Base-by-base conservation (phyloP, 2,888 invertebrate species). In the Ichneumoninae sp. region DNA sequence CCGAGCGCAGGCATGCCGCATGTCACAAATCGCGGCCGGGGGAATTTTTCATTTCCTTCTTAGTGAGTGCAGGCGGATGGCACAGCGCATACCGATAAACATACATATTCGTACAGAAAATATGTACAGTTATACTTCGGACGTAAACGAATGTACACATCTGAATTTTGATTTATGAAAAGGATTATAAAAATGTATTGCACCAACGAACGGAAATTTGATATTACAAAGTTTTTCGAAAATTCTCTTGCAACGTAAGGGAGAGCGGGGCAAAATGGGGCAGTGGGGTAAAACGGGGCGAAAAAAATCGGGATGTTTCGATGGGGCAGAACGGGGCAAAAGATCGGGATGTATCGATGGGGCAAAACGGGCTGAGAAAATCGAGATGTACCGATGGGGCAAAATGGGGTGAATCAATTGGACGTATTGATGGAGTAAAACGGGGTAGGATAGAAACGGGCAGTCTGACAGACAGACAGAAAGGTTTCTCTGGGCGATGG, bases 41-140 rank as follows among this genome's bases (percentile, higher is more conserved):
- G 78, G 78, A 82, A 82, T 82, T 82, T 82, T 82, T 82, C 82
- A 82, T 82, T 82, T 82, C 82, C 82, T 82, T 65, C 80, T 57
- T 68, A 57, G 71, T 33, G 54, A 30, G 36, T 36, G 60, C 30
- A 30, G 40, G 47, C 26, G 47, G 40, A 13, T 44, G 22, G 16
- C 33, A 44, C 19, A 16, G 4, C 22, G n/a, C 36, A 65, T 47
- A 70, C 16, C 19, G 13, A 44, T 68, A 68, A 13, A 44, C 40
- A 22, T 70, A 16, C 40, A 10, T 71, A 33, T 50, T 50, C 26
- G 44, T 13, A 19, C 30, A 19, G 50, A n/a, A 47, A 33, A 52
- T 47, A 57, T 70, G 22, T 62, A 50, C n/a, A 8, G 22, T 7
- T 10, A 36, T 30, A 52, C 52, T n/a, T 54, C 33, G 44, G 16